Evolutionary conservation across 1,140 invertebrate genomes (phyloP), one percentile per base, ranked within the genome.

Genomic region (Drosophila arawakana): DNA sequence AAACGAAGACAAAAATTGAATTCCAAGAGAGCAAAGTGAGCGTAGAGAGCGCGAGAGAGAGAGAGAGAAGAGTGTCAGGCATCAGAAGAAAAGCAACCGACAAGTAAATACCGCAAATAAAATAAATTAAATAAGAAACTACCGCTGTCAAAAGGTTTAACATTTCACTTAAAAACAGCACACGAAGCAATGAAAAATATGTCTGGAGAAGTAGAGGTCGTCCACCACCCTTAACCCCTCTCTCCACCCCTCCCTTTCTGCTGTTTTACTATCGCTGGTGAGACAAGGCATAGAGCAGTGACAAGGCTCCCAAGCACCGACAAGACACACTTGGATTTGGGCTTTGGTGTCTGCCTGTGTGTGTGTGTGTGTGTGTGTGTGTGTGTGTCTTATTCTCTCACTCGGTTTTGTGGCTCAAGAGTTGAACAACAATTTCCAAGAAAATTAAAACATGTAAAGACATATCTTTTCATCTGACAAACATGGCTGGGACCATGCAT

Each of bases 111-210:
- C 83, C 83, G 84, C 80, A 88, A 88, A 88, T 88, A 88, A 88
- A 88, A 88, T 88, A 89, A 88, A 88, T 88, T 89, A 88, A 88
- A 88, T 88, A 88, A 88, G 83, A 88, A 88, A 89, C 83, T 89
- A 88, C 83, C 84, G 83, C 83, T 88, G 83, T 88, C 83, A 88
- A 88, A 88, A 88, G 83, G 83, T 89, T 88, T 88, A 88, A 88
- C 83, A 88, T 88, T 88, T 88, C 83, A 88, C 83, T 88, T 88
- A 88, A 88, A 88, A 89, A 80, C 65, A 83, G 79, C 67, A 74
- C 58, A 74, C 66, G 58, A 74, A 70, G 66, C 57, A 69, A 68
- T 60, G 57, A 46, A 69, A 55, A 55, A 73, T 73, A 59, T 73
- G 43, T 82, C 13, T 60, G 47, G 9, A 39, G 52, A n/a, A 13